phyloP scores from a whole-genome alignment of 2,888 invertebrate genomes.

The Iphiclides podalirius region DNA sequence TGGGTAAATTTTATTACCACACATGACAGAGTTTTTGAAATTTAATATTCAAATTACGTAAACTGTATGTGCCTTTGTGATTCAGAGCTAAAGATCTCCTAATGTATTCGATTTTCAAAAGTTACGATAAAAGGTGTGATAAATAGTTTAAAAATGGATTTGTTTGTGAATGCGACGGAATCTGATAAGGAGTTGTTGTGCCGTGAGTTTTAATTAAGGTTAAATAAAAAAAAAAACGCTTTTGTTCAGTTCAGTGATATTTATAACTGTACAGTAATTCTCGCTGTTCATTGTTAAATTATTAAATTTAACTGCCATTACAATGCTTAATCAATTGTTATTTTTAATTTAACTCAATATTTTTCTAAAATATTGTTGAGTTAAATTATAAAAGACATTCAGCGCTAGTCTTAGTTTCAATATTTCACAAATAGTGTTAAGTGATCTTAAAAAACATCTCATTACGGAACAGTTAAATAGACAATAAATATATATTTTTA shows the following conservation, averaged over 20 bases:
- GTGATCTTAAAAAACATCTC: slow-evolving; percentile 31
- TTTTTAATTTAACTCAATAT: slow-evolving; percentile 1
- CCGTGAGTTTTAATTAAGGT: neutral
- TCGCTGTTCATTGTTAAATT: slow-evolving; percentile 6
- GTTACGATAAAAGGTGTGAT: slow-evolving; percentile 6
- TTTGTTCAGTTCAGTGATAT: slow-evolving; percentile 18
- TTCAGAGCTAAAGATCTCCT: slow-evolving; percentile 10
- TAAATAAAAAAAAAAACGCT: slow-evolving; percentile 10
- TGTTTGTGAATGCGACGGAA: slow-evolving; percentile 1
- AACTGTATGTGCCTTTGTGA: slow-evolving; percentile 2
- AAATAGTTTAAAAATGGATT: neutral
- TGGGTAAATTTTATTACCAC: neutral
- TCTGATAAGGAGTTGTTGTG: neutral
- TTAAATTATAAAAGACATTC: slow-evolving; percentile 31
- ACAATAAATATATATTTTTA: slow-evolving; percentile 30
- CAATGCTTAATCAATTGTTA: slow-evolving; percentile 17
- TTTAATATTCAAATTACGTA: neutral
- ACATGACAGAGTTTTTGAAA: neutral
- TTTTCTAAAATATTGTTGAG: neutral
- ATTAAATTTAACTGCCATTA: slow-evolving; percentile 22
- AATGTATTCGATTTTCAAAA: slow-evolving; percentile 11
- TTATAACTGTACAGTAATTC: slow-evolving; percentile 21
- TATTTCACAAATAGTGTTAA: slow-evolving; percentile 29
- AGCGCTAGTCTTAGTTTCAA: slow-evolving; percentile 50
- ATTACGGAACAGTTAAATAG: slow-evolving; percentile 31